Percentiles rank a stretch among this genome's conserved stretches.
These are phyloP conservation scores for Bombylius discolor DNA, from an alignment of 2,888 invertebrate species.

Conservation along the genomic window DNA sequence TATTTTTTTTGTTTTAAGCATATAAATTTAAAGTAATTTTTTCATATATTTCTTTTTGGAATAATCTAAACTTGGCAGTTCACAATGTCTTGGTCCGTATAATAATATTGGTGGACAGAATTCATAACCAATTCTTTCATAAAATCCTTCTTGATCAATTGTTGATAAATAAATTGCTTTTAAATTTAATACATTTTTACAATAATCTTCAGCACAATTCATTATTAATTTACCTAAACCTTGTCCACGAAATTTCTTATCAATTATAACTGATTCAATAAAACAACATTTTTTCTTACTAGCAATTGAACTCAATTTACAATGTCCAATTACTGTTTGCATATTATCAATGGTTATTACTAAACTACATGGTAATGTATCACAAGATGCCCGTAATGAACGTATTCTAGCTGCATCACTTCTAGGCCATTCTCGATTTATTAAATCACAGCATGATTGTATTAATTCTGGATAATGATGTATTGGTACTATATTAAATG, in stretches of 20 bases:
- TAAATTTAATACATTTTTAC: conserved; percentile 46
- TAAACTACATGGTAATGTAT: conserved; percentile 57
- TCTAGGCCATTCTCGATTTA: conserved; percentile 80
- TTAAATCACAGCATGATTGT: conserved; percentile 56
- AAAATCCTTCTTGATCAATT: conserved; percentile 62
- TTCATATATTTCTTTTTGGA: conserved; percentile 37
- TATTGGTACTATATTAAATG: conserved; percentile 48
- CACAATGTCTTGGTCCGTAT: conserved; percentile 43
- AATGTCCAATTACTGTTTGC: conserved; percentile 57
- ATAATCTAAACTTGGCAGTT: conserved; percentile 31
- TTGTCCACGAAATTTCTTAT: conserved; percentile 53
- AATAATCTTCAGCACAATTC: conserved; percentile 61
- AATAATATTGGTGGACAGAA: conserved; percentile 56
- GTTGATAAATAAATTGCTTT: conserved; percentile 55
- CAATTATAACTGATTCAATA: conserved; percentile 71
- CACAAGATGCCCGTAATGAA: conserved; percentile 58
- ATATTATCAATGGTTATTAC: conserved; percentile 46
- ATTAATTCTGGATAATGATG: conserved; percentile 60
- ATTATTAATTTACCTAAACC: conserved; percentile 66
- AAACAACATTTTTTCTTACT: conserved; percentile 58
- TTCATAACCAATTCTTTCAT: conserved; percentile 57
- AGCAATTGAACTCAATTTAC: conserved; percentile 62
- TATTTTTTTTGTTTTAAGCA: too few species aligned
- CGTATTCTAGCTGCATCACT: conserved; percentile 66
- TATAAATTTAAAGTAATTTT: conserved; percentile 28